phyloP scores from a whole-genome alignment of 2,888 invertebrate genomes.

The Caenorhabditis japonica region DNA sequence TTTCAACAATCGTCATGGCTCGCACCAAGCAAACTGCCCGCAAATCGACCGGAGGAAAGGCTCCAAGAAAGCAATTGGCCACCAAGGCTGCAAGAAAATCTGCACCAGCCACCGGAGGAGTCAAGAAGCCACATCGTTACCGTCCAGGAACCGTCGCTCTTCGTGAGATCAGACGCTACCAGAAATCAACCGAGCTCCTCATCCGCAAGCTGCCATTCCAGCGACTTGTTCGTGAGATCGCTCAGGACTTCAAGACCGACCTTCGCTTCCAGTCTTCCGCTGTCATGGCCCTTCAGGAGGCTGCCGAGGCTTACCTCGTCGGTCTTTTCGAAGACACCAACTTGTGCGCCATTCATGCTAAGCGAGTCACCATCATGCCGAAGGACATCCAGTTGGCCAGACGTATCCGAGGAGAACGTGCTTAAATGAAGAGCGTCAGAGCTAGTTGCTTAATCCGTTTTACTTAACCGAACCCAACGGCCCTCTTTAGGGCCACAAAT shows the following conservation, averaged over 20 bases:
- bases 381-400: slow-evolving; percentile 80
- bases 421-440: no score
- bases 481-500: slow-evolving; percentile 70
- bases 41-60: slow-evolving; percentile 68
- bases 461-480: slow-evolving; percentile 68
- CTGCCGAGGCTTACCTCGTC: slow-evolving; percentile 84
- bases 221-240: slow-evolving; percentile 65
- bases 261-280: no score
- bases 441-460: no score
- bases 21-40: slow-evolving; percentile 70
- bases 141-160: slow-evolving; percentile 95
- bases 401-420: no score
- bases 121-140: slow-evolving; percentile 94
- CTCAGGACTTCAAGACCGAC: slow-evolving; percentile 63
- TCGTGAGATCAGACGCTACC: slow-evolving; percentile 95
- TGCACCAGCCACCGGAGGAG: slow-evolving; percentile 81
- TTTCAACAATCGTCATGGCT: slow-evolving; percentile 53
- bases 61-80: slow-evolving; percentile 68
- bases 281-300: no score
- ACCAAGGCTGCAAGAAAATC: slow-evolving; percentile 67
- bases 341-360: no score
- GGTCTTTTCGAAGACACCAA: no score
- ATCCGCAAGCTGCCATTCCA: slow-evolving; percentile 64
- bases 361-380: slow-evolving; percentile 97
- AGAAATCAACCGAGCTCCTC: slow-evolving; percentile 88